Evolutionary conservation across 2,797 vertebrate species (phyloP), one percentile per base, ranked within the genome.

Genomic region (Atherinosoma microstoma): DNA sequence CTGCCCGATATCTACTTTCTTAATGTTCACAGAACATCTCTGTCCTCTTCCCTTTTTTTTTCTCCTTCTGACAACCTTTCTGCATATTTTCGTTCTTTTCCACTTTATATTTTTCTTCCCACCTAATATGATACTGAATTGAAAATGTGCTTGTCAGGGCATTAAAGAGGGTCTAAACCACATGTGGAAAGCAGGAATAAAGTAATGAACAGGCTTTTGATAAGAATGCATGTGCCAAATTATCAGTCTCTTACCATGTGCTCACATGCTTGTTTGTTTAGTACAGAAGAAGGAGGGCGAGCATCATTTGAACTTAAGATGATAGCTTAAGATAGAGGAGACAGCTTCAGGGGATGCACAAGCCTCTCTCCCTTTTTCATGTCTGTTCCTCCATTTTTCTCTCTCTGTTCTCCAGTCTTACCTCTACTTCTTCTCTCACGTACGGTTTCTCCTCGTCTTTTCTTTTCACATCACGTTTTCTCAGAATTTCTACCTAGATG

Each of bases 91-190:
- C 42, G 2, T 60, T n/a, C 24, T 3, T 27, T 15, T 60, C 13
- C 69, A 12, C 30, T 61, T 68, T 12, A 11, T 27, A 27, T 27
- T 59, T 68, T 49, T 69, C 20, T 56, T 70, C 51, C 20, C 51
- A 58, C 64, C 76, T 61, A 58, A 69, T 64, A 60, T 73, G 56
- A 88, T 78, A 67, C 76, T 63, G 71, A 62, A 70, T 67, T 64
- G 78, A 81, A 69, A 60, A 80, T 77, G 35, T 71, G 18, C 58
- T 64, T 70, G 70, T 83, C 73, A 81, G 51, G 84, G 85, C 78
- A 82, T 91, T 87, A 70, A 68, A 75, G 11, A 73, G 40, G 82
- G 75, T 61, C 69, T 78, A 63, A 64, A 60, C 22, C 6, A 54
- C 73, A 61, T 54, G 62, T 53, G 70, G 40, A 51, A 73, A 59